These are phyloP conservation scores for Samia ricini DNA, from an alignment of 1,140 invertebrate genomes.

Conservation along the genomic window DNA sequence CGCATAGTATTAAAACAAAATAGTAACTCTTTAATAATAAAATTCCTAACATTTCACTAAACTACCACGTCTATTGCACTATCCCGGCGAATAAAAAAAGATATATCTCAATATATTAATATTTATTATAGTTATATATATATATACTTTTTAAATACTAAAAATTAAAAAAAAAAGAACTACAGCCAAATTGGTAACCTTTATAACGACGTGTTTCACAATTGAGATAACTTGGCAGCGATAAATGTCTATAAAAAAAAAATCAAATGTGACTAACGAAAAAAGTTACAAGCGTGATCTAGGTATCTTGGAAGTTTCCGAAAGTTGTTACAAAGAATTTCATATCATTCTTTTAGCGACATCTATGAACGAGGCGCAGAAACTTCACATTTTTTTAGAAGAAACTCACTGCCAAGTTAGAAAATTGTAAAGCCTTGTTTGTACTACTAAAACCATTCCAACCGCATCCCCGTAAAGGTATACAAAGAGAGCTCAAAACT, in stretches of 20 bases:
- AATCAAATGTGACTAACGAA: no score
- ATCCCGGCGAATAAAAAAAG: slow-evolving; percentile 68
- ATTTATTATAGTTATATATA: slow-evolving; percentile 34
- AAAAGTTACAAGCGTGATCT: no score
- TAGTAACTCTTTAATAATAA: background rate
- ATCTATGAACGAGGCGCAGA: no score
- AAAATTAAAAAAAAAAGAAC: slow-evolving; percentile 16
- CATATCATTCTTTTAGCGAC: no score
- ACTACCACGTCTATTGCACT: slow-evolving; percentile 65
- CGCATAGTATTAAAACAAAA: background rate
- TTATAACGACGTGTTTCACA: slow-evolving; percentile 15
- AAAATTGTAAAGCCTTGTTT: background rate
- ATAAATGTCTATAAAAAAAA: background rate
- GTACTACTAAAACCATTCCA: background rate
- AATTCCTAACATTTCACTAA: slow-evolving; percentile 25
- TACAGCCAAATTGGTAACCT: slow-evolving; percentile 72
- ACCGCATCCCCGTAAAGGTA: background rate
- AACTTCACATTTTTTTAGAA: no score
- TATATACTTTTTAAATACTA: slow-evolving; percentile 1
- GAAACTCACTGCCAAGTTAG: background rate
- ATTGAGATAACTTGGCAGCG: background rate
- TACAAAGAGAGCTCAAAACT: background rate
- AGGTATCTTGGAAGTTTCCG: no score
- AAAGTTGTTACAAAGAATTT: no score
- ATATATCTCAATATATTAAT: slow-evolving; percentile 34